Percentiles rank a stretch among this genome's conserved stretches.
Evolutionary conservation across 1,140 invertebrate species (phyloP).

Genomic region (Ceratosolen solmsi): DNA sequence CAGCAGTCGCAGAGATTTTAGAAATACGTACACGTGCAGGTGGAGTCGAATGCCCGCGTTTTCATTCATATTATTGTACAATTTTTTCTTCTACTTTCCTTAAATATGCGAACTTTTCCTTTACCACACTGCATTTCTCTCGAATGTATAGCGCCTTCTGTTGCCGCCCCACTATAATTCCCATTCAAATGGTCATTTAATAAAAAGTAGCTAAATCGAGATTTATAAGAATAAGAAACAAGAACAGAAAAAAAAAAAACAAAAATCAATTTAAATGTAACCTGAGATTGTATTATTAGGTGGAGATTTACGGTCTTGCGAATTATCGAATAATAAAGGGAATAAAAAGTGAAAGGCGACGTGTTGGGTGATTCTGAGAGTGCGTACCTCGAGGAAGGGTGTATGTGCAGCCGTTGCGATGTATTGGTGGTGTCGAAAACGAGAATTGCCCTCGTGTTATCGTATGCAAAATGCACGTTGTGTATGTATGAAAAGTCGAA

Average conservation of each 20-base stretch:
- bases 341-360: background rate
- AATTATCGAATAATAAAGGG: background rate
- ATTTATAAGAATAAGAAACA: too few species aligned
- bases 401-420: background rate
- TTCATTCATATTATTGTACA: slow-evolving; percentile 13
- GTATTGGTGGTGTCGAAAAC: background rate
- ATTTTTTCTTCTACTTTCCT: background rate
- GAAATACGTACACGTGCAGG: background rate
- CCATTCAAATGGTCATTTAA: slow-evolving; percentile 18
- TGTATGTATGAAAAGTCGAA: slow-evolving; percentile 29
- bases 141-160: background rate
- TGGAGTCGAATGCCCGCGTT: background rate
- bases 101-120: slow-evolving; percentile 21
- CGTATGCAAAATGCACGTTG: slow-evolving; percentile 29
- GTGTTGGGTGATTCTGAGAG: background rate
- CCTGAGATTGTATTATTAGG: too few species aligned
- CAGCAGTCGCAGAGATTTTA: background rate
- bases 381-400: slow-evolving; percentile 1
- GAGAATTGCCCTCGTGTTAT: slow-evolving; percentile 3
- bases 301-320: too few species aligned
- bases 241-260: background rate
- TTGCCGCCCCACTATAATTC: background rate
- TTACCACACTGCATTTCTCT: slow-evolving; percentile 10
- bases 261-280: too few species aligned
- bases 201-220: too few species aligned